These are phyloP conservation scores for Peromyscus maniculatus DNA, from an alignment of 2,113 vertebrate species.

Conservation along the genomic window DNA sequence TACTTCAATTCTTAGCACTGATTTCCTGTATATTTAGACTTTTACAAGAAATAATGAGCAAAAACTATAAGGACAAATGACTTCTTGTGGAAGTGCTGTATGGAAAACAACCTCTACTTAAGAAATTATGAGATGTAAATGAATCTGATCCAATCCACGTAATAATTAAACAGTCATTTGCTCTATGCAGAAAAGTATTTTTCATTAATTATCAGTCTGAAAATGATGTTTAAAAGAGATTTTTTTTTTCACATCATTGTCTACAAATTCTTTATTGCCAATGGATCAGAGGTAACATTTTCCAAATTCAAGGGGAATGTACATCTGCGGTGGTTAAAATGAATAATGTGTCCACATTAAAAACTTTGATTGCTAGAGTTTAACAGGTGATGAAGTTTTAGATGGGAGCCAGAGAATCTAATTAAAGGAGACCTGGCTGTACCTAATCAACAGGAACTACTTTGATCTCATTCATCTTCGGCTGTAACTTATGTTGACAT, in stretches of 20 bases:
- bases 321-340: not conserved
- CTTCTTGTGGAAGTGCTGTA: not conserved
- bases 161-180: not conserved
- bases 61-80: not conserved
- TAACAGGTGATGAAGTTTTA: constrained; percentile 16
- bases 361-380: not conserved
- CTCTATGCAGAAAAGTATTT: not conserved
- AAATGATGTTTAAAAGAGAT: constrained; percentile 22
- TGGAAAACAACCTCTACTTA: not conserved
- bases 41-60: not conserved
- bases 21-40: not conserved
- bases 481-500: not conserved
- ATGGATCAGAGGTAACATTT: not conserved
- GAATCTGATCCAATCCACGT: not conserved
- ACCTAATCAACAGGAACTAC: constrained; percentile 24
- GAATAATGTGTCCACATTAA: constrained; percentile 22
- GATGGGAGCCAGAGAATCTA: constrained; percentile 9
- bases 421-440: constrained; percentile 37
- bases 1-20: not conserved
- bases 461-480: not conserved
- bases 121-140: not conserved
- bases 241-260: not conserved
- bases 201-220: not conserved
- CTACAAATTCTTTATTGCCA: not conserved
- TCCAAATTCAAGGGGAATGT: constrained; percentile 30